Conservation (phyloP, 2,113 vertebrate species). For the Hymenochirus boettgeri region DNA sequence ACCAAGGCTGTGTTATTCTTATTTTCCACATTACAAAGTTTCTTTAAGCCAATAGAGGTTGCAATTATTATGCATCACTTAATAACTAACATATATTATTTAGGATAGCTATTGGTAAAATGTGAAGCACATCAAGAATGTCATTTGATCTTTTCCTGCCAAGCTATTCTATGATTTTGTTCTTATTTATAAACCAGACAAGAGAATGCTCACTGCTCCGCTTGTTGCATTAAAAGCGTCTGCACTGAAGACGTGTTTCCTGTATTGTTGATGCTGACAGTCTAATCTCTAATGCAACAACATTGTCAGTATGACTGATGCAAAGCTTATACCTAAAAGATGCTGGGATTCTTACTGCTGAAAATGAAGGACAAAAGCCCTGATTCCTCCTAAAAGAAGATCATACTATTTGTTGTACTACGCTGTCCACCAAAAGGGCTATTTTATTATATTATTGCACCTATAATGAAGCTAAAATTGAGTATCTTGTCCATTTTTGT, state of each 20-base stretch:
- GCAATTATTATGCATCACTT: too few relatives aligned
- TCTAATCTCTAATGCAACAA: not conserved
- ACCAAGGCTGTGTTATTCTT: too few relatives aligned
- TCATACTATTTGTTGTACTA: not conserved
- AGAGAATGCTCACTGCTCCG: constrained; percentile 14
- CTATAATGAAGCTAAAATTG: constrained; percentile 58
- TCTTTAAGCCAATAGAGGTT: too few relatives aligned
- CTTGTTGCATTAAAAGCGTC: constrained; percentile 7
- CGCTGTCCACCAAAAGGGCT: not conserved
- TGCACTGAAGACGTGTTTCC: not conserved
- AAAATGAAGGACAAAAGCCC: not conserved
- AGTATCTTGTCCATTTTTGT: constrained; percentile 54
- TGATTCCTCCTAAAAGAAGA: constrained; percentile 5
- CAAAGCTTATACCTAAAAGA: constrained; percentile 1
- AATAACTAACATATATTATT: not conserved
- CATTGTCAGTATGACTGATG: constrained; percentile 5
- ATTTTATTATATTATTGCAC: not conserved
- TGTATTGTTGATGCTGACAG: constrained; percentile 4
- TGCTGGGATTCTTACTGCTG: not conserved
- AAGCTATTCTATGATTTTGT: not conserved
- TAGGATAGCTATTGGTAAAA: not conserved
- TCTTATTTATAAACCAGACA: constrained; percentile 8
- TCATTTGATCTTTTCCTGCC: not conserved
- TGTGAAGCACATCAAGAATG: not conserved
- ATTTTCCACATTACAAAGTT: too few relatives aligned